Evolutionary conservation across 2,888 invertebrate genomes (phyloP).

Genomic region (Galerucella calmariensis): DNA sequence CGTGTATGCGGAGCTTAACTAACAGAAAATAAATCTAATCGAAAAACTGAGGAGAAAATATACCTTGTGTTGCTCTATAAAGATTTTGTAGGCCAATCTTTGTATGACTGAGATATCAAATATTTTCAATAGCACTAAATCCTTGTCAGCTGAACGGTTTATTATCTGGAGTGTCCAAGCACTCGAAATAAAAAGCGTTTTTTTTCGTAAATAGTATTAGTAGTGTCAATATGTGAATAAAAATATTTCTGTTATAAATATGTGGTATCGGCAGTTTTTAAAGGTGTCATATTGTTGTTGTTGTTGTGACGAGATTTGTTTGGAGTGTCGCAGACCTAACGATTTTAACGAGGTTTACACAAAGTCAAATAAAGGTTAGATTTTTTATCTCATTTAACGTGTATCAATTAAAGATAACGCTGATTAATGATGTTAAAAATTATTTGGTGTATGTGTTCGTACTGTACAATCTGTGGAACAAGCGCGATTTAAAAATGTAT

Average conservation of each 20-base stretch:
- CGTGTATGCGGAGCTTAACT: no score
- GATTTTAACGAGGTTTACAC: background rate
- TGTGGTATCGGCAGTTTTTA: background rate
- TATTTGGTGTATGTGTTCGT: no score
- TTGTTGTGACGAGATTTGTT: background rate
- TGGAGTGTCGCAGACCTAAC: background rate
- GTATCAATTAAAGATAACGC: background rate
- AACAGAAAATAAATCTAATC: no score
- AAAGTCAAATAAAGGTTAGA: background rate
- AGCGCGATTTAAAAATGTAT: no score
- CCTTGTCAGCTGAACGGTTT: background rate
- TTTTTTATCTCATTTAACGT: background rate
- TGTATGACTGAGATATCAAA: background rate
- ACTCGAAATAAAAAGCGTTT: background rate
- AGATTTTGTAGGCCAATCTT: background rate
- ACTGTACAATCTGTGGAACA: no score
- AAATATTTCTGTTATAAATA: background rate
- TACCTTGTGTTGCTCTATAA: no score
- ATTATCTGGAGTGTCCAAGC: slow-evolving; percentile 15
- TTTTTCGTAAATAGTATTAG: slow-evolving; percentile 8
- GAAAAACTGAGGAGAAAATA: no score
- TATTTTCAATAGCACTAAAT: background rate
- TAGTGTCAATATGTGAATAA: slow-evolving; percentile 12
- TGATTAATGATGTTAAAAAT: background rate
- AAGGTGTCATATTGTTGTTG: background rate